phyloP scores from a whole-genome alignment of 2,888 invertebrate genomes.

The Scelioninae gen. 1 region DNA sequence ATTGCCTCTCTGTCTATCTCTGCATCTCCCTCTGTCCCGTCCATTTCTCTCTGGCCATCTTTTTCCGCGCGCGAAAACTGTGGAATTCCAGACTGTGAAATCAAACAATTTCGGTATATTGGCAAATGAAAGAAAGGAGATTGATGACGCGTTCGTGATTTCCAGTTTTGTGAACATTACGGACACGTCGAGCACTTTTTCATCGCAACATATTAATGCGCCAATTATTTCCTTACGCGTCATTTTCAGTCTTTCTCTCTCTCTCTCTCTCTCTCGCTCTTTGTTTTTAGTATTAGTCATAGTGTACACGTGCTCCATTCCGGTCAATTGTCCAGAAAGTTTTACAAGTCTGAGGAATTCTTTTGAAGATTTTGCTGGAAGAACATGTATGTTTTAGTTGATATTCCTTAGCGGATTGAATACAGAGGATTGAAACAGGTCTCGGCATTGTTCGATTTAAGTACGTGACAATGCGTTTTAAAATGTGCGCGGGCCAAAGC shows the following conservation, averaged over 20 bases:
- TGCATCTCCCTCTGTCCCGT: too few species aligned
- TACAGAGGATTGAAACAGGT: constrained; percentile 14
- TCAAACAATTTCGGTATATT: constrained; percentile 51
- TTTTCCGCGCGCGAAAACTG: constrained; percentile 20
- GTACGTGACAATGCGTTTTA: constrained; percentile 18
- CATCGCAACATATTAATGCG: constrained; percentile 30
- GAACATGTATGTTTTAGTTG: constrained; percentile 23
- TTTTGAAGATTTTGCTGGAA: constrained; percentile 22
- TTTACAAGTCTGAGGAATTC: constrained; percentile 11
- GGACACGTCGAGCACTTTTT: constrained; percentile 31
- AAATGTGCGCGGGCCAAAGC: constrained; percentile 8
- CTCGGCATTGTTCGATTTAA: constrained; percentile 11
- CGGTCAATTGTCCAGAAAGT: constrained; percentile 17
- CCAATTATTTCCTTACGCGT: constrained; percentile 26
- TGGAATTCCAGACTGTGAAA: constrained; percentile 25
- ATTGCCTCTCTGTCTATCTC: too few species aligned
- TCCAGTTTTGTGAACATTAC: constrained; percentile 12
- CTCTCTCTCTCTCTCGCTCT: background rate
- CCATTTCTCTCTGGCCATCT: constrained; percentile 8
- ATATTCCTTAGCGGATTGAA: constrained; percentile 33
- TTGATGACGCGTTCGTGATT: constrained; percentile 49
- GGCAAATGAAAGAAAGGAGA: constrained; percentile 65
- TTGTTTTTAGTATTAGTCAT: background rate
- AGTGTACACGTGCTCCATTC: background rate
- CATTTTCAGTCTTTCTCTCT: constrained; percentile 5